A percentile compares a stretch with the other conserved stretches of the same genome.
These are phyloP conservation scores for Morus bassanus DNA, from an alignment of 2,797 vertebrate genomes.

Conservation along the genomic window DNA sequence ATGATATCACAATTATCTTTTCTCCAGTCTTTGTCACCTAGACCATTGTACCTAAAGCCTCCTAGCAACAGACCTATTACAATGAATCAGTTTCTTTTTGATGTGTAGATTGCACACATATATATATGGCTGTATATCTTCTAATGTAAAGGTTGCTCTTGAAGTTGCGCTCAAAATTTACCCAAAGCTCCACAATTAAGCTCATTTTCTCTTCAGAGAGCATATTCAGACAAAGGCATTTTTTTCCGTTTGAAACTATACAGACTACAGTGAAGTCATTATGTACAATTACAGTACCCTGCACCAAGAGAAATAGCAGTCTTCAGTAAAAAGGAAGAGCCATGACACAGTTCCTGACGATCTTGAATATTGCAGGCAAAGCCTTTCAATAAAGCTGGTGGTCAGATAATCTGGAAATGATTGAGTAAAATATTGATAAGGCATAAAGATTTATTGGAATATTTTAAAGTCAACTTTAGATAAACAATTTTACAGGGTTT, in stretches of 20 bases:
- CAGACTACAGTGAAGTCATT: not conserved
- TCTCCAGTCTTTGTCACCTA: not conserved
- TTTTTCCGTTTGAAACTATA: not conserved
- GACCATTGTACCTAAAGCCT: not conserved
- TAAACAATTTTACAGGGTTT: not conserved
- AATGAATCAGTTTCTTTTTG: not conserved
- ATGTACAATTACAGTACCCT: not conserved
- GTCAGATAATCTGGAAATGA: not conserved
- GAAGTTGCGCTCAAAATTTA: not conserved
- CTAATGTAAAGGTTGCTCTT: not conserved
- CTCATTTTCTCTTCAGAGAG: not conserved
- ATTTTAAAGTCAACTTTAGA: not conserved
- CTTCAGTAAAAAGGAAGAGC: not conserved
- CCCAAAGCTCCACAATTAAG: not conserved
- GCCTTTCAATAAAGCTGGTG: not conserved
- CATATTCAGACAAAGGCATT: not conserved
- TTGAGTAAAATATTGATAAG: not conserved
- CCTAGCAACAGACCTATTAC: not conserved
- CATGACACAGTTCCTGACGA: not conserved
- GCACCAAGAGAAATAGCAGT: not conserved
- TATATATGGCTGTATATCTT: not conserved
- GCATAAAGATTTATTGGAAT: not conserved
- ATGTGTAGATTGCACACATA: not conserved
- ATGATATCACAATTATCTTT: not conserved
- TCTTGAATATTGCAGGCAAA: not conserved